These are phyloP conservation scores for Laupala kohalensis DNA, from an alignment of 1,140 invertebrate genomes.

Conservation along the genomic window DNA sequence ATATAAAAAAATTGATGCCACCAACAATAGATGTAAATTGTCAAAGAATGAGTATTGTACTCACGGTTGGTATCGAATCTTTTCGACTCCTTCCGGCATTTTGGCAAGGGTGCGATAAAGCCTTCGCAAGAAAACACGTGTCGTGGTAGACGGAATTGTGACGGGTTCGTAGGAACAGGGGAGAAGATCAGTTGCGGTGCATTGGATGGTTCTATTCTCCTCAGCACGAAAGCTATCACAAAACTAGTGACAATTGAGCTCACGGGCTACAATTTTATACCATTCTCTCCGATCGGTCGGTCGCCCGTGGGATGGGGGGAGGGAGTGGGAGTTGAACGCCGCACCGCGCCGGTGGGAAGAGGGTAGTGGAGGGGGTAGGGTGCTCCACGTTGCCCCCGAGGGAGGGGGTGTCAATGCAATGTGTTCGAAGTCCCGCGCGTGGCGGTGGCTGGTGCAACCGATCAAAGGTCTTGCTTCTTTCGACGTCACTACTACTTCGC, in stretches of 20 bases:
- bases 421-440: background rate
- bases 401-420: too few species aligned
- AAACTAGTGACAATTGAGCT: background rate
- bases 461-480: background rate
- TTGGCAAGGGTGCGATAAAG: constrained; percentile 10
- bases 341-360: too few species aligned
- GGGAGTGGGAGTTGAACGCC: too few species aligned
- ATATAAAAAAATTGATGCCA: too few species aligned
- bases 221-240: background rate
- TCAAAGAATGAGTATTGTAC: too few species aligned
- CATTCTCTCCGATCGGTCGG: background rate
- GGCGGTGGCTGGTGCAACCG: background rate
- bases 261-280: background rate
- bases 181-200: background rate
- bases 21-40: too few species aligned
- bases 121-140: background rate
- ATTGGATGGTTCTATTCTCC: background rate
- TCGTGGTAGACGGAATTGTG: background rate
- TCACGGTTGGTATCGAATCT: constrained; percentile 17
- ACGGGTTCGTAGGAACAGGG: background rate
- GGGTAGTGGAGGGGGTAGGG: background rate
- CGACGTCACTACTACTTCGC: background rate
- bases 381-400: too few species aligned
- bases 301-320: too few species aligned
- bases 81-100: constrained; percentile 26